Percentiles rank a stretch among this genome's conserved stretches.
These are phyloP conservation scores for Tragelaphus strepsiceros DNA, from an alignment of 2,113 vertebrate genomes.

Conservation along the genomic window DNA sequence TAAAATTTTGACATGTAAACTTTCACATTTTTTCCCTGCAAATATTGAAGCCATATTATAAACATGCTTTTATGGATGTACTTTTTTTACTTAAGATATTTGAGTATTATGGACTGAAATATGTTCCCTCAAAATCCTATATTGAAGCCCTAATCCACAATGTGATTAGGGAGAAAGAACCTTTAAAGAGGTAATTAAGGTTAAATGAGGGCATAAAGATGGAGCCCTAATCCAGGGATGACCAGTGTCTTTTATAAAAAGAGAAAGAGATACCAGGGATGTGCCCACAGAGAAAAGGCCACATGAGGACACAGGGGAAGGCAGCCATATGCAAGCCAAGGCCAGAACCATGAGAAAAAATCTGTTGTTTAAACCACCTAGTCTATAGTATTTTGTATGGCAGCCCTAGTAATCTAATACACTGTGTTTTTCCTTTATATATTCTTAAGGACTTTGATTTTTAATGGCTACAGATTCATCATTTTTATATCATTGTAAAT, in stretches of 20 bases:
- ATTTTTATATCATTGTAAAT: constrained; percentile 2
- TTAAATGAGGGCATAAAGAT: neutral
- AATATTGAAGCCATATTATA: neutral
- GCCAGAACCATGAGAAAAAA: neutral
- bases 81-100: neutral
- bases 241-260: neutral
- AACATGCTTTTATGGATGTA: neutral
- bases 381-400: neutral
- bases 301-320: too few relatives aligned
- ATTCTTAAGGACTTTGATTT: neutral
- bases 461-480: neutral
- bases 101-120: neutral
- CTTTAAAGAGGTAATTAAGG: neutral
- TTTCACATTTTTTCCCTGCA: neutral
- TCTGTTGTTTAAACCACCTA: neutral
- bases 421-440: neutral
- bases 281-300: neutral
- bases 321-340: neutral
- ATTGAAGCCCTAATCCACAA: neutral
- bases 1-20: neutral
- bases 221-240: neutral
- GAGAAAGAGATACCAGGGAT: neutral
- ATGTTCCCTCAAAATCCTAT: neutral
- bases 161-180: neutral
- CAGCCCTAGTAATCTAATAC: neutral